A percentile compares a stretch with the other conserved stretches of the same genome.
Evolutionary conservation across 1,140 invertebrate species (phyloP).

Genomic region (Saccostrea glomerata): DNA sequence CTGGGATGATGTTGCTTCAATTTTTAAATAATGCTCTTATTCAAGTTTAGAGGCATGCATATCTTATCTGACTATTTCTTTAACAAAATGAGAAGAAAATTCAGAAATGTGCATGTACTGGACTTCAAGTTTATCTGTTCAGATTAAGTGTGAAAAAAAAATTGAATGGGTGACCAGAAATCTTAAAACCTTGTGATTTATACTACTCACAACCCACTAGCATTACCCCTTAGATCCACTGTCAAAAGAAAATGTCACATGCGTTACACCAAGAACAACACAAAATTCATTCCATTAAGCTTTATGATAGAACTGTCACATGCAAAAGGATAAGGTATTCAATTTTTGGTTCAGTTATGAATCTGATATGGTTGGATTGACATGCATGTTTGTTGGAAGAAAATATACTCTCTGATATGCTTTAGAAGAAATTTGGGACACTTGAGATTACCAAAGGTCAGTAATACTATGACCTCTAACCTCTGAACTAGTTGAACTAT

Average conservation of each 20-base stretch:
- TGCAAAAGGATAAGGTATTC: too few species aligned
- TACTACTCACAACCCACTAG: constrained; percentile 27
- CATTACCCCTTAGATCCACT: constrained; percentile 35
- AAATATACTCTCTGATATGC: not conserved
- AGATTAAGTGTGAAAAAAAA: too few species aligned
- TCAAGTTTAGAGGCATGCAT: too few species aligned
- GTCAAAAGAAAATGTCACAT: not conserved
- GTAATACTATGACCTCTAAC: constrained; percentile 52
- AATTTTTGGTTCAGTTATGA: not conserved
- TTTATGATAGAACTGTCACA: too few species aligned
- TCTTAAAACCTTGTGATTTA: not conserved
- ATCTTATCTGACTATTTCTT: too few species aligned
- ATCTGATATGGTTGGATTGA: not conserved
- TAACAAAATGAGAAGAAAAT: too few species aligned
- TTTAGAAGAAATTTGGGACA: not conserved
- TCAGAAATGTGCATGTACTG: too few species aligned
- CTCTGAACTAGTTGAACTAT: constrained; percentile 96
- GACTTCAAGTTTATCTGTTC: too few species aligned
- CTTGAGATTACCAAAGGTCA: not conserved
- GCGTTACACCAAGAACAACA: not conserved
- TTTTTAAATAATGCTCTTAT: too few species aligned
- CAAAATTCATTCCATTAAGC: not conserved
- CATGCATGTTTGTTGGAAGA: not conserved
- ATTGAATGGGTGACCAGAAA: not conserved
- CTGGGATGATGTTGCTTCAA: too few species aligned